These are phyloP conservation scores for Taenioides sp. DNA, from an alignment of 2,797 vertebrate genomes.

Conservation along the genomic window DNA sequence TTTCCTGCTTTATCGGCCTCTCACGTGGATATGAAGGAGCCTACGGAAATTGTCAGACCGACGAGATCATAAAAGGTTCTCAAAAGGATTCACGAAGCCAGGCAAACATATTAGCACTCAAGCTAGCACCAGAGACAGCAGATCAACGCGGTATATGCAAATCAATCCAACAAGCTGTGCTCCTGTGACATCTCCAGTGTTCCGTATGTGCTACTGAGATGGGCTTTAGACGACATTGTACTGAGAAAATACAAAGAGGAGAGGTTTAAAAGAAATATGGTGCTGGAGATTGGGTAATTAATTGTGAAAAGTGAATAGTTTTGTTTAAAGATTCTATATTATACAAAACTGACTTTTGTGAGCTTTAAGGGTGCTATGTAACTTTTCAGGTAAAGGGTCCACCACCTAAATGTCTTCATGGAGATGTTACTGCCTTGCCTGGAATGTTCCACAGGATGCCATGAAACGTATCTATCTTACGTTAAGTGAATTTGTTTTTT, in stretches of 20 bases:
- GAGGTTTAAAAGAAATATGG: not conserved
- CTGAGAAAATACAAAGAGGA: not conserved
- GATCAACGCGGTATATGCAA: not conserved
- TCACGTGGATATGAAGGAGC: slow-evolving; percentile 54
- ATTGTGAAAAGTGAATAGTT: not conserved
- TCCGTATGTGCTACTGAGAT: not conserved
- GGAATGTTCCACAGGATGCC: too few species aligned
- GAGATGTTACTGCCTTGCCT: too few species aligned
- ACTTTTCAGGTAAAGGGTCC: too few species aligned
- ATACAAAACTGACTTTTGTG: too few species aligned
- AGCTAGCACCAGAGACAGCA: slow-evolving; percentile 9
- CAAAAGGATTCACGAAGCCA: slow-evolving; percentile 12
- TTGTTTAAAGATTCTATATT: too few species aligned
- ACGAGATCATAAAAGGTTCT: slow-evolving; percentile 33
- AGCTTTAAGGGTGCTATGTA: too few species aligned
- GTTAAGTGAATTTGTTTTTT: too few species aligned
- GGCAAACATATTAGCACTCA: slow-evolving; percentile 14
- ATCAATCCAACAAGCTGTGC: not conserved
- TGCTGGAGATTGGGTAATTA: too few species aligned
- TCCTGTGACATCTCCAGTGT: not conserved
- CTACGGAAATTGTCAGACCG: slow-evolving; percentile 48
- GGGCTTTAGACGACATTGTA: not conserved
- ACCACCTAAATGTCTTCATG: too few species aligned
- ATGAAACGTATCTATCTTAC: too few species aligned
- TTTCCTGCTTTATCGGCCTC: slow-evolving; percentile 55